Conservation (phyloP, 2,113 vertebrate species). For the Mungos mungo region DNA sequence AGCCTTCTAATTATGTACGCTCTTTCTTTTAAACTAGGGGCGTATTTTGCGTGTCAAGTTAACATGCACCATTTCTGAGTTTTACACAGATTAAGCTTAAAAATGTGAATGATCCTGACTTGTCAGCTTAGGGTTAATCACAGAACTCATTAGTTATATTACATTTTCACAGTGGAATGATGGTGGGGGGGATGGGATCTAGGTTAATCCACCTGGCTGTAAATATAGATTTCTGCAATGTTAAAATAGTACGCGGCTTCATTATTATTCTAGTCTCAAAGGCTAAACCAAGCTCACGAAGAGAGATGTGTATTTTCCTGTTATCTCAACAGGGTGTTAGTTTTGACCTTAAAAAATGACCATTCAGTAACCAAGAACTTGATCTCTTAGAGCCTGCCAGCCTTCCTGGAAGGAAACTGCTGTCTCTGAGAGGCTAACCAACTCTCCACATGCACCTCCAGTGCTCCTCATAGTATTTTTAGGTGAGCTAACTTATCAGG, state of each 20-base stretch:
- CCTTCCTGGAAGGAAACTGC: neutral
- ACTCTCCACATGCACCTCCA: neutral
- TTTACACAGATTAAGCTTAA: constrained; percentile 40
- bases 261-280: constrained; percentile 28
- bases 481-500: neutral
- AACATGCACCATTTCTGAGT: constrained; percentile 51
- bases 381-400: neutral
- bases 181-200: neutral
- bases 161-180: neutral
- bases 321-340: neutral
- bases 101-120: constrained; percentile 48
- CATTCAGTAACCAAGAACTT: constrained; percentile 2
- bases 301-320: neutral
- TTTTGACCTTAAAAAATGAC: constrained; percentile 28
- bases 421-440: neutral
- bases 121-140: constrained; percentile 20
- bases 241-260: constrained; percentile 40
- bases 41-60: neutral
- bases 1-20: constrained; percentile 43
- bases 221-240: constrained; percentile 56
- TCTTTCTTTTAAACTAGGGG: constrained; percentile 49
- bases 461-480: neutral
- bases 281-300: constrained; percentile 5
- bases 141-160: neutral
- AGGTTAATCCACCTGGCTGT: constrained; percentile 62